Evolutionary conservation across 2,113 vertebrate genomes (phyloP).

Genomic region (Epinephelus lanceolatus): DNA sequence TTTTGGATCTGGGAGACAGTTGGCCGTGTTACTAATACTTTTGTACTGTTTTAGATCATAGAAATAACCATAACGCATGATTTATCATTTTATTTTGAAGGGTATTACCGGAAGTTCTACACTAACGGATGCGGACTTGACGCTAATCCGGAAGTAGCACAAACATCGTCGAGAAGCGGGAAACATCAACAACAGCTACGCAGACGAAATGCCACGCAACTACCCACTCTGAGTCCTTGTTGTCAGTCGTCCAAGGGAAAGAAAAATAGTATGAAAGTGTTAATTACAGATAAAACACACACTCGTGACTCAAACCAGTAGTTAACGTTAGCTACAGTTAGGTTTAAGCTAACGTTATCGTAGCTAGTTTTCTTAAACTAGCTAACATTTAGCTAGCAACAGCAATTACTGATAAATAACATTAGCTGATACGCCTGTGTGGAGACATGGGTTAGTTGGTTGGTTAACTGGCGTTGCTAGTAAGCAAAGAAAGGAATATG

Average conservation of each 20-base stretch:
- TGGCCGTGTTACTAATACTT: too few relatives aligned
- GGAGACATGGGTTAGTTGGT: not conserved
- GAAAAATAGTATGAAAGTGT: not conserved
- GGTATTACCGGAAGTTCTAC: not conserved
- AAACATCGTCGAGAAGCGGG: not conserved
- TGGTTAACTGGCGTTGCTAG: not conserved
- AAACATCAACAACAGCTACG: not conserved
- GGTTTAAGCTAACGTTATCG: not conserved
- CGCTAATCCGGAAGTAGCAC: not conserved
- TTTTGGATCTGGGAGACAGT: too few relatives aligned
- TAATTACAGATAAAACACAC: not conserved
- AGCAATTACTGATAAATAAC: too few relatives aligned
- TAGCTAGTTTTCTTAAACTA: too few relatives aligned
- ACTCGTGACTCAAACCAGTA: not conserved
- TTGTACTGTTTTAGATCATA: too few relatives aligned
- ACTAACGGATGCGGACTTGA: rapidly evolving
- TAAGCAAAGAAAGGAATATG: too few relatives aligned
- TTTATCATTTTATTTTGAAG: constrained; percentile 49
- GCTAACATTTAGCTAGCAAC: not conserved
- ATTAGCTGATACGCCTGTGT: too few relatives aligned
- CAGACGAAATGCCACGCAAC: not conserved
- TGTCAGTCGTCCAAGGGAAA: too few relatives aligned
- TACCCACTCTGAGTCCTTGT: not conserved
- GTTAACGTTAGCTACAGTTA: not conserved
- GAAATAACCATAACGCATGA: too few relatives aligned